Conservation (phyloP, 1,140 invertebrate genomes). For the Macrocentrus cingulum region DNA sequence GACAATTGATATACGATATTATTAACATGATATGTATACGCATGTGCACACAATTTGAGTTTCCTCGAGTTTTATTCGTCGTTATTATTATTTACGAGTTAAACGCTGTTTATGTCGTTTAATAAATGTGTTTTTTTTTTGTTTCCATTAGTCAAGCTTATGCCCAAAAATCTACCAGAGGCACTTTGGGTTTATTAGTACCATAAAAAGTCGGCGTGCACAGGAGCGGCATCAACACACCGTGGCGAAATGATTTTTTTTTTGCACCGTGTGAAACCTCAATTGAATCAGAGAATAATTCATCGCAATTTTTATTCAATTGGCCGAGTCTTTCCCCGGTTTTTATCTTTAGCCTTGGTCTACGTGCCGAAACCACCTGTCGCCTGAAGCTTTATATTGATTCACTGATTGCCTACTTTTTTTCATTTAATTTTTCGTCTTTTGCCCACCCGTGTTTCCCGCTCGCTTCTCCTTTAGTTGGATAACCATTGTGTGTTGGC, state of each 20-base stretch:
- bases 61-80: constrained; percentile 27
- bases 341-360: constrained; percentile 10
- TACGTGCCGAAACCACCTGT: constrained; percentile 17
- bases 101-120: constrained; percentile 35
- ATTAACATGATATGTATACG: constrained; percentile 36
- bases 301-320: constrained; percentile 14
- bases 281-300: too few relatives aligned
- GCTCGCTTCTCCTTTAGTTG: background rate
- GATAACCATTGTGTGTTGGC: background rate
- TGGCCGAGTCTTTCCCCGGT: constrained; percentile 26
- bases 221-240: constrained; percentile 39
- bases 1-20: constrained; percentile 32
- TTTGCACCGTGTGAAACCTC: too few relatives aligned
- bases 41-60: constrained; percentile 31
- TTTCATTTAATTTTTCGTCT: background rate
- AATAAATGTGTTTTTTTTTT: constrained; percentile 40
- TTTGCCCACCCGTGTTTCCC: background rate
- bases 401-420: constrained; percentile 31
- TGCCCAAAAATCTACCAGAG: constrained; percentile 61
- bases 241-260: too few relatives aligned
- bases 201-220: constrained; percentile 57
- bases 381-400: constrained; percentile 17
- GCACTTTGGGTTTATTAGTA: constrained; percentile 61
- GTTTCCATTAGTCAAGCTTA: constrained; percentile 57
- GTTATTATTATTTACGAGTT: constrained; percentile 36